Evolutionary conservation across 2,888 invertebrate genomes (phyloP).

Genomic region (Trissoscelio sp.): DNA sequence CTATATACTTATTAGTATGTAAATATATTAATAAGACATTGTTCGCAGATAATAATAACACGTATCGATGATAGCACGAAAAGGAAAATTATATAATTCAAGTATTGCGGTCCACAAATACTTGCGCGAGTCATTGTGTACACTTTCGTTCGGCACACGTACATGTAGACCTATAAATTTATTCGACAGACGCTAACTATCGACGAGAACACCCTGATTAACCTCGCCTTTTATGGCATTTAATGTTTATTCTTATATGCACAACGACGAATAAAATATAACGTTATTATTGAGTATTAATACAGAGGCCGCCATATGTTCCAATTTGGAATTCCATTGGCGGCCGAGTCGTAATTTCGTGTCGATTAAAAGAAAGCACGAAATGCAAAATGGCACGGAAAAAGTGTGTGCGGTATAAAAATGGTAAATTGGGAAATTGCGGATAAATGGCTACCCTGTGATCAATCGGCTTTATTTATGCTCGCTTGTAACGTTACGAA

Average conservation of each 20-base stretch:
- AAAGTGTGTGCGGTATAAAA: background rate
- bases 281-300: conserved; percentile 34
- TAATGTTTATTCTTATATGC: conserved; percentile 39
- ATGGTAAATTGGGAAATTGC: conserved; percentile 35
- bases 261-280: conserved; percentile 34
- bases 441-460: background rate
- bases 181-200: conserved; percentile 27
- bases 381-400: conserved; percentile 10
- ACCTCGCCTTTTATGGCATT: conserved; percentile 47
- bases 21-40: conserved; percentile 10
- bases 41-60: conserved; percentile 17
- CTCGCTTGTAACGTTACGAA: background rate
- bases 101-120: conserved; percentile 24
- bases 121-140: conserved; percentile 22
- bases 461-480: conserved; percentile 22
- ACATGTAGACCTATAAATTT: conserved; percentile 42
- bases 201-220: conserved; percentile 47
- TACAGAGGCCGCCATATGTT: conserved; percentile 39
- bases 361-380: conserved; percentile 24
- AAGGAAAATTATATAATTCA: conserved; percentile 27
- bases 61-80: conserved; percentile 4
- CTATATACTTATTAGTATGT: background rate
- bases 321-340: conserved; percentile 43
- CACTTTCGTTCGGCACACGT: conserved; percentile 10
- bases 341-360: conserved; percentile 27